phyloP scores from a whole-genome alignment of 2,797 vertebrate genomes.

The Halcyon badia region DNA sequence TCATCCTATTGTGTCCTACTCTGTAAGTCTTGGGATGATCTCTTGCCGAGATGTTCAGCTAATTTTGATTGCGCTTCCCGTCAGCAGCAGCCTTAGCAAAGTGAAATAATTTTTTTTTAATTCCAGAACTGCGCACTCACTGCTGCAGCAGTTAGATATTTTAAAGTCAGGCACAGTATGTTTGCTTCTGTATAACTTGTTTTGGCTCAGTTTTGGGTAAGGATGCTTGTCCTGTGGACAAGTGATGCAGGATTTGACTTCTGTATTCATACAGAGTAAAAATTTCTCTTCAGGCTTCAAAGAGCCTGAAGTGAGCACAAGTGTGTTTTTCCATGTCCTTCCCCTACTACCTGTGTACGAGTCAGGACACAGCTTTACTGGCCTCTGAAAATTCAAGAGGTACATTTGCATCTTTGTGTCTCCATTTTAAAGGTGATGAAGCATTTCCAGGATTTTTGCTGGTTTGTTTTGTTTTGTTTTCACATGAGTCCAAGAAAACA shows the following conservation, averaged over 20 bases:
- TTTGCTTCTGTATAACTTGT: not conserved
- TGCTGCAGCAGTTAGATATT: not conserved
- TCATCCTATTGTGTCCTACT: not conserved
- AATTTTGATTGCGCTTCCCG: not conserved
- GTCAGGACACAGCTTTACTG: not conserved
- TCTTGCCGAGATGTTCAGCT: not conserved
- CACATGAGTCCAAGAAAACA: not conserved
- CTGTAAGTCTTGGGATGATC: not conserved
- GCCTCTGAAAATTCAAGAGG: not conserved
- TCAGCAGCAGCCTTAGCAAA: not conserved
- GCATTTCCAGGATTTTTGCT: not conserved
- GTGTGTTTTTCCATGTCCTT: not conserved
- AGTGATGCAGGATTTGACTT: not conserved
- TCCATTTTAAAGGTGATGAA: not conserved
- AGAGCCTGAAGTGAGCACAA: not conserved
- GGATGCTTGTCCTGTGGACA: not conserved
- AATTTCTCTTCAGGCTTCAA: not conserved
- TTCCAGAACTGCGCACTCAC: not conserved
- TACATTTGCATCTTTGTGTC: not conserved
- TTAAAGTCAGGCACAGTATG: not conserved
- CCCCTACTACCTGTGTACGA: not conserved
- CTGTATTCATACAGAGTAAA: fast-evolving
- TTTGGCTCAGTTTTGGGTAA: not conserved
- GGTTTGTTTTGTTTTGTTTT: not conserved
- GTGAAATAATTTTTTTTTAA: not conserved